Evolutionary conservation across 2,888 invertebrate species (phyloP).

Genomic region (Megastigmus dorsalis): DNA sequence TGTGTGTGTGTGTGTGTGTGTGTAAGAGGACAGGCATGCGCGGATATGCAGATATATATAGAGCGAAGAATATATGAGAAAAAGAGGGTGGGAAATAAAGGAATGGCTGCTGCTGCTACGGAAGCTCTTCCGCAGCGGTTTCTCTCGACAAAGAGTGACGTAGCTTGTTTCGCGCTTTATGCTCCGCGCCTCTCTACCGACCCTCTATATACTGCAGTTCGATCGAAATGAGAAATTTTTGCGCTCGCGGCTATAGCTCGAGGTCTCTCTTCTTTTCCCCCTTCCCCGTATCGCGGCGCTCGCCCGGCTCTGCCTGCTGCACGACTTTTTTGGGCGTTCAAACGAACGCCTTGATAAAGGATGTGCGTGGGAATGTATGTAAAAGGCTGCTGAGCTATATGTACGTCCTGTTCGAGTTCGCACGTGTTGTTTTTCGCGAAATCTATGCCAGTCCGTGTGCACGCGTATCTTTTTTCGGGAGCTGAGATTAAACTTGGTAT

Average conservation of each 20-base stretch:
- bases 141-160: slow-evolving; percentile 8
- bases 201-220: too few species aligned
- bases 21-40: too few species aligned
- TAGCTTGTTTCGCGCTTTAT: slow-evolving; percentile 21
- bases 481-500: too few species aligned
- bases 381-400: too few species aligned
- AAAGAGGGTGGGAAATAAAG: background rate
- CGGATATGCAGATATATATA: too few species aligned
- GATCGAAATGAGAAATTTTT: slow-evolving; percentile 43
- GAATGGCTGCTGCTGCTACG: background rate
- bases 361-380: background rate
- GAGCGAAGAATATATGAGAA: slow-evolving; percentile 4
- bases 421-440: too few species aligned
- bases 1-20: too few species aligned
- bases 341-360: background rate
- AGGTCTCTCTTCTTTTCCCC: background rate
- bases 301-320: background rate
- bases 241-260: slow-evolving; percentile 1
- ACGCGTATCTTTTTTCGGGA: too few species aligned
- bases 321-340: background rate
- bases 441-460: too few species aligned
- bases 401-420: too few species aligned
- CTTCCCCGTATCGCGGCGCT: too few species aligned
- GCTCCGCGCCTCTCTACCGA: too few species aligned
- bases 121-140: background rate